phyloP scores from a whole-genome alignment of 2,888 invertebrate genomes.

The Volucella inanis region DNA sequence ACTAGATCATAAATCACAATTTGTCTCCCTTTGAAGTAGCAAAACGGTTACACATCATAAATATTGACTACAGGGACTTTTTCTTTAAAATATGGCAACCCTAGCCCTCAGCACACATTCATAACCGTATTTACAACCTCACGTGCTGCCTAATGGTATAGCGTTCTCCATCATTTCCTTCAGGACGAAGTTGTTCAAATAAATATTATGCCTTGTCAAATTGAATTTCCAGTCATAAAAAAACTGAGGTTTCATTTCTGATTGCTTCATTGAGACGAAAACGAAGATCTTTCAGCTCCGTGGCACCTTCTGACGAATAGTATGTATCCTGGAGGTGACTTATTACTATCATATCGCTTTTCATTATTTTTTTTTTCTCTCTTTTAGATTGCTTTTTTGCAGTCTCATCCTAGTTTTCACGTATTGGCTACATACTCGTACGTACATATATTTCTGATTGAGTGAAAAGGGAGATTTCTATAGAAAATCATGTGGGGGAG shows the following conservation, averaged over 20 bases:
- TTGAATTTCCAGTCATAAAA: conserved; percentile 43
- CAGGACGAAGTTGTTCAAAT: conserved; percentile 53
- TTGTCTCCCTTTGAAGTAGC: too few species aligned
- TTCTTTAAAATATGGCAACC: too few species aligned
- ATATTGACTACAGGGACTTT: too few species aligned
- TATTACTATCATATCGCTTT: conserved; percentile 51
- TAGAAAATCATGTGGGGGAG: conserved; percentile 51
- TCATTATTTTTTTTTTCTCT: conserved; percentile 6
- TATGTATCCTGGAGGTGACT: conserved; percentile 23
- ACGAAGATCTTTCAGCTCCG: conserved; percentile 13
- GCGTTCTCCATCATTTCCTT: conserved; percentile 47
- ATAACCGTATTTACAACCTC: not conserved
- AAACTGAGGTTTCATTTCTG: conserved; percentile 20
- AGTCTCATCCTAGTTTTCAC: conserved; percentile 24
- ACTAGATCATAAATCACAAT: too few species aligned
- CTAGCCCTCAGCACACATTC: conserved; percentile 1
- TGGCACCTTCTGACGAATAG: not conserved
- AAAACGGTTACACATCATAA: too few species aligned
- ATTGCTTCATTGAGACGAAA: conserved; percentile 8
- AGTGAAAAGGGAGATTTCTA: conserved; percentile 29
- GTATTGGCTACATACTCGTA: not conserved
- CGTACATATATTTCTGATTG: conserved; percentile 18
- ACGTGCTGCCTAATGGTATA: conserved; percentile 26
- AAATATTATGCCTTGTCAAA: conserved; percentile 56
- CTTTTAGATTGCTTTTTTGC: not conserved